Evolutionary conservation across 2,113 vertebrate species (phyloP), one percentile per base, ranked within the genome.

Genomic region (Antechinus stuartii): DNA sequence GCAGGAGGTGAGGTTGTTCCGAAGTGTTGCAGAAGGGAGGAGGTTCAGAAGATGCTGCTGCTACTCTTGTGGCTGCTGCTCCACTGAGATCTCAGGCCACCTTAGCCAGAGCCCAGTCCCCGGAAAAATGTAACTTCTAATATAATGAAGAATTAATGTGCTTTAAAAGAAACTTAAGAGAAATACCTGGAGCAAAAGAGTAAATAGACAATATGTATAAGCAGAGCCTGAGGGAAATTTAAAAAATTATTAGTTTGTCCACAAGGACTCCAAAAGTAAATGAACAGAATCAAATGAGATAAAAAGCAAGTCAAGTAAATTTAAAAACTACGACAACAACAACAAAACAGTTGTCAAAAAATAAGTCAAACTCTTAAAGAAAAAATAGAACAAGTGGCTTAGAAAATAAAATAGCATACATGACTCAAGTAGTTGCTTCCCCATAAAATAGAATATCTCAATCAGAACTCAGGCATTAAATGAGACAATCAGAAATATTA

Each of bases 1-100:
- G 98, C 97, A 98, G 97, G 98, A 98, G 98, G 98, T 97, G 53
- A 42, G 94, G 95, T 61, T 52, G 50, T 10, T 52, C 50, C 10
- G 0, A 11, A 52, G 50, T 11, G 50, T 52, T 52, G 8, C 50
- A 52, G 50, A 52, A 52, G 9, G 50, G 50, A 52, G 50, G 50
- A 52, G 50, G 50, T 52, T 52, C 6, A 6, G 50, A 52, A 52
- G 50, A 52, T 52, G 50, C 50, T 52, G 50, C 50, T 52, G 50
- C 50, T 52, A 0, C 9, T 52, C 50, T 52, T 52, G 9, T 9
- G 0, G 6, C 9, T 0, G 50, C 50, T 52, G 50, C 10, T 52
- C 8, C 50, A 11, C 9, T 52, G 10, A 52, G 50, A 52, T 52
- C 50, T 52, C 50, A 52, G 50, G 10, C 50, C 9, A 11, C 10